Evolutionary conservation across 2,888 invertebrate species (phyloP).

Genomic region (Hermodice carunculata): DNA sequence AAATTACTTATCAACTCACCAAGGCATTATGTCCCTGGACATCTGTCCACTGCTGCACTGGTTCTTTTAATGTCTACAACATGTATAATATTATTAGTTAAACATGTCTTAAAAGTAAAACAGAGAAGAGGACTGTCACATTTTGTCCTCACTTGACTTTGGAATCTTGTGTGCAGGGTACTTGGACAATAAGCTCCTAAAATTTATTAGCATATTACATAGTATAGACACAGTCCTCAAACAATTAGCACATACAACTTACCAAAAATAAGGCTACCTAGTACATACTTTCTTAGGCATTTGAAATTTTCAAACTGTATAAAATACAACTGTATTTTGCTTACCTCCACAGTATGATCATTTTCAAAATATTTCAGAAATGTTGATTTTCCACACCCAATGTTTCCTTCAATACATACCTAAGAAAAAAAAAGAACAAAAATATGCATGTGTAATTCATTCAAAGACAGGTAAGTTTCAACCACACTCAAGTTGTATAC

Average conservation of each 20-base stretch:
- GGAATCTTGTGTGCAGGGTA: not conserved
- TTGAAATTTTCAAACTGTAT: no score
- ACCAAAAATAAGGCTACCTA: no score
- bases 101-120: not conserved
- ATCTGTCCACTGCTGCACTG: conserved; percentile 67
- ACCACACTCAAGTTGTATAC: no score
- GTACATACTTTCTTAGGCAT: no score
- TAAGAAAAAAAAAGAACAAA: conserved; percentile 38
- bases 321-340: no score
- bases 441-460: no score
- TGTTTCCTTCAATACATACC: conserved; percentile 68
- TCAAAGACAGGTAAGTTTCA: no score
- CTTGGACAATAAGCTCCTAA: no score
- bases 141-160: not conserved
- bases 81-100: conserved; percentile 2
- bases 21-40: conserved; percentile 66
- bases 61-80: conserved; percentile 62
- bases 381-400: conserved; percentile 67
- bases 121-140: not conserved
- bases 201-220: no score
- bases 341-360: conserved; percentile 58
- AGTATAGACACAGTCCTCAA: not conserved
- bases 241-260: not conserved
- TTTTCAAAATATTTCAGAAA: conserved; percentile 60
- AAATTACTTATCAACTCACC: conserved; percentile 46